phyloP scores from a whole-genome alignment of 2,888 invertebrate species.

The Cataglyphis altisquamis region DNA sequence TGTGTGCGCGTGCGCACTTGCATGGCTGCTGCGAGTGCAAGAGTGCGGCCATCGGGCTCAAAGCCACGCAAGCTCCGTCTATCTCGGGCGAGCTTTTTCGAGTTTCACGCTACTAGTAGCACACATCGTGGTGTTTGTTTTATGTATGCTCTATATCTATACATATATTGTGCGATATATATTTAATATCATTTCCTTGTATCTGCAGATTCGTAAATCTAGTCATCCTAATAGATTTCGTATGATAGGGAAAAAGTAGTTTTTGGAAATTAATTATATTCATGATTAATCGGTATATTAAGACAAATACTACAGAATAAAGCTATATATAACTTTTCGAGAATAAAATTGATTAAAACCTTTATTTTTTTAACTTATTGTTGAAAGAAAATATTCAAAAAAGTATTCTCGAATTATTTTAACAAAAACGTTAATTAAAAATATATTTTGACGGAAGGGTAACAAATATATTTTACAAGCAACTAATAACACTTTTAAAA shows the following conservation, averaged over 20 bases:
- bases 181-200: background rate
- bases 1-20: constrained; percentile 37
- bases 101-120: constrained; percentile 61
- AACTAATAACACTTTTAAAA: background rate
- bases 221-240: background rate
- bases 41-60: constrained; percentile 59
- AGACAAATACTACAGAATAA: background rate
- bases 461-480: background rate
- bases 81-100: constrained; percentile 74
- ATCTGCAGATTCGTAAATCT: background rate
- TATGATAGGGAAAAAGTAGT: background rate
- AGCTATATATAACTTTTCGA: background rate
- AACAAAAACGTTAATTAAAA: background rate
- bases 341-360: too few species aligned
- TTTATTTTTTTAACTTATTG: background rate
- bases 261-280: background rate
- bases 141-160: constrained; percentile 13
- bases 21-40: constrained; percentile 13
- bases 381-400: background rate
- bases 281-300: background rate
- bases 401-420: constrained; percentile 18
- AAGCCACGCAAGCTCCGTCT: constrained; percentile 70
- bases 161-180: constrained; percentile 15
- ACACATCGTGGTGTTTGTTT: constrained; percentile 61
- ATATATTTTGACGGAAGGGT: background rate